These are phyloP conservation scores for Fregetta grallaria DNA, from an alignment of 2,113 vertebrate genomes.

Conservation along the genomic window DNA sequence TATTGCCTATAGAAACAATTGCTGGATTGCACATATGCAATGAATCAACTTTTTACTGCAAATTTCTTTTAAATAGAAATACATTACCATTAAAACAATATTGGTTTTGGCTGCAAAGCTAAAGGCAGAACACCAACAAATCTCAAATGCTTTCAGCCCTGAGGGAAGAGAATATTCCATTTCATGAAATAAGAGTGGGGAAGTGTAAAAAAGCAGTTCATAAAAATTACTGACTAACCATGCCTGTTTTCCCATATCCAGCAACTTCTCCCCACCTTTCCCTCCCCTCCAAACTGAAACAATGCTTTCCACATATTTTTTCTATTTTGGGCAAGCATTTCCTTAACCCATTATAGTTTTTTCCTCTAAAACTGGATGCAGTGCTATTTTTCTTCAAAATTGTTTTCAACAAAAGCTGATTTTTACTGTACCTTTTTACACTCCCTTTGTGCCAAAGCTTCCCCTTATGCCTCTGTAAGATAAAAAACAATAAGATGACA, in stretches of 20 bases:
- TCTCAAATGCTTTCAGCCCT: background rate
- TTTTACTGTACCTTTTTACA: background rate
- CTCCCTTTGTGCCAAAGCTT: background rate
- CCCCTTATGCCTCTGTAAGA: background rate
- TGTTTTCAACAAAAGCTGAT: background rate
- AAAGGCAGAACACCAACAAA: background rate
- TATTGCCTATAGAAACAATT: background rate
- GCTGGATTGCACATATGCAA: background rate
- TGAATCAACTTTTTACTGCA: background rate
- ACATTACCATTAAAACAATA: background rate
- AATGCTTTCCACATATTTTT: background rate
- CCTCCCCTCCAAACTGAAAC: background rate
- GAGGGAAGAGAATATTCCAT: background rate
- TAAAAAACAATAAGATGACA: background rate
- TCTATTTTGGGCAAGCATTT: background rate
- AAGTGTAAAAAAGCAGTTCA: background rate
- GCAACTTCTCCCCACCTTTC: background rate
- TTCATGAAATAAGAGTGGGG: background rate
- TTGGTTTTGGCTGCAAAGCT: background rate
- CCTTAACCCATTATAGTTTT: background rate
- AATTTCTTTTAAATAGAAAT: conserved; percentile 3
- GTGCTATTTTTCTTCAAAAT: background rate
- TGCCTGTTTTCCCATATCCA: background rate
- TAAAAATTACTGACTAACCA: background rate
- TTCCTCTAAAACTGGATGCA: background rate